A percentile compares a stretch with the other conserved stretches of the same genome.
Conservation (phyloP, 2,113 vertebrate genomes). For the Pleuronectes platessa region DNA sequence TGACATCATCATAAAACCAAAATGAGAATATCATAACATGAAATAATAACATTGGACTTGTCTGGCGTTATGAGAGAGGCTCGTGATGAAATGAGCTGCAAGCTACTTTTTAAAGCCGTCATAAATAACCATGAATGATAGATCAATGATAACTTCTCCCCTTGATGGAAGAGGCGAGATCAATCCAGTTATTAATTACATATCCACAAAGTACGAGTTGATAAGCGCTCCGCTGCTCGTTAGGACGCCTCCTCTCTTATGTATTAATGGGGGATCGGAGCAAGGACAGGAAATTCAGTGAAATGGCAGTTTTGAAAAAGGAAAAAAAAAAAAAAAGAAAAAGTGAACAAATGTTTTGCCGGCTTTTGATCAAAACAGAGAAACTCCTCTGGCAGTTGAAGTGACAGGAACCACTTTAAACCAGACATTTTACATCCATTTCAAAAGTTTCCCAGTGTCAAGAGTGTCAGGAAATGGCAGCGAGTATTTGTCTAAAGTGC, state of each 20-base stretch:
- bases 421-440: constrained; percentile 50
- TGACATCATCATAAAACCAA: constrained; percentile 49
- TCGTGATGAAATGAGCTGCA: constrained; percentile 33
- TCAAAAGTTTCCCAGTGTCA: constrained; percentile 37
- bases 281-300: not conserved
- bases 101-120: constrained; percentile 42
- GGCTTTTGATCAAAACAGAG: constrained; percentile 23
- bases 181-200: constrained; percentile 36
- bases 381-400: constrained; percentile 5
- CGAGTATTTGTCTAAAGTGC: constrained; percentile 54
- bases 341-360: not conserved
- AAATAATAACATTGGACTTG: constrained; percentile 33
- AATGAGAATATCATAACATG: constrained; percentile 38
- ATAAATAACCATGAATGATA: constrained; percentile 44
- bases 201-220: constrained; percentile 14
- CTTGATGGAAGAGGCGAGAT: not conserved
- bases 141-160: constrained; percentile 33
- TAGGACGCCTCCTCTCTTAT: not conserved
- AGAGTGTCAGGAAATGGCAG: constrained; percentile 40
- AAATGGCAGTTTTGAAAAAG: no score
- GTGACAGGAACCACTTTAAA: constrained; percentile 22
- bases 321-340: not conserved
- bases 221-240: not conserved
- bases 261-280: constrained; percentile 12
- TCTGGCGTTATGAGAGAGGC: not conserved